Base-by-base conservation (phyloP, 2,888 invertebrate genomes). In the Erpobdella octoculata region DNA sequence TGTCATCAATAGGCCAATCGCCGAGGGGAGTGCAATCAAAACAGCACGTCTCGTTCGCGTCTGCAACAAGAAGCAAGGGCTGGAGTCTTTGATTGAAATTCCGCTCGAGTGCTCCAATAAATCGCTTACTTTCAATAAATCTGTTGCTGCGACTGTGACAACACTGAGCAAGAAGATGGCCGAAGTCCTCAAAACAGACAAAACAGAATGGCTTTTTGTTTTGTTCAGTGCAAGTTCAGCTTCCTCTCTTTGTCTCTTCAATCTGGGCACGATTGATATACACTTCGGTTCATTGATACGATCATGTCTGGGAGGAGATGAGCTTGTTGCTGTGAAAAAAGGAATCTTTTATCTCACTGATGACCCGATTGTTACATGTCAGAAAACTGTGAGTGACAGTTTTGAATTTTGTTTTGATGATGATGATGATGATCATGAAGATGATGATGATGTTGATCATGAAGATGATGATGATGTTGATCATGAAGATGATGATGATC, bases 381-480 rank as follows among this genome's bases (percentile, higher is more conserved):
- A 9, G 9, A 8, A 21, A 25, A 6, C 28, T 21, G 53, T 53
- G 53, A 1, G 53, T 53, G 53, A 53, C n/a, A n/a, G n/a, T 53
- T 18, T 18, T 53, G 6, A 8, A 25, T 1, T 3, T 53, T 6
- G 5, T 48, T 48, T 5, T 48, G 12, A 48, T 48, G 18, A 21
- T 48, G 18, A 5, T 9, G n/a, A 48, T 9, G 18, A 21, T 48
- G 12, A 21, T 48, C 48, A 21, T 48, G 48, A 25, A 9, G 9
- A 48, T 48, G 18, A 59, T 59, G 59, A 59, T 59, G 59, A 59
- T 59, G 59, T 15, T 59, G 59, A 59, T 59, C 12, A 59, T 59
- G 59, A 59, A 15, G 59, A 59, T 59, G 59, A 59, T 59, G 41
- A 41, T 41, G 41, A 41, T 41, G 41, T 12, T 41, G 41, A 41